A percentile compares a stretch with the other conserved stretches of the same genome.
These are phyloP conservation scores for Malthinus seriepunctatus DNA, from an alignment of 2,888 invertebrate genomes.

Conservation along the genomic window DNA sequence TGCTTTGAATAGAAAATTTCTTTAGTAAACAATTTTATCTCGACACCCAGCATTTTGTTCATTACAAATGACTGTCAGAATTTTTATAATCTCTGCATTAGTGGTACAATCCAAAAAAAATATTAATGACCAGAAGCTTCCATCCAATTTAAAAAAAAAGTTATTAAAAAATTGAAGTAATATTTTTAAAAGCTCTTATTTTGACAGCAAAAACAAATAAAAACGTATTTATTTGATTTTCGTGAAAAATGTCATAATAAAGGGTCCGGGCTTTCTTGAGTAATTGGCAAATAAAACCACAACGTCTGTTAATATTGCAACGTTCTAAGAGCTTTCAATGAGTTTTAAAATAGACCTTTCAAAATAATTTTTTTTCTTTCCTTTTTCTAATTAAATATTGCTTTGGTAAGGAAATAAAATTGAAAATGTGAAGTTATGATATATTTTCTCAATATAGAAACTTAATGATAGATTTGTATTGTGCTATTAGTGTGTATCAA, in stretches of 20 bases:
- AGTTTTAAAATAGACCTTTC: too few species aligned
- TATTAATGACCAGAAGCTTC: too few species aligned
- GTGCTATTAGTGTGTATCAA: too few species aligned
- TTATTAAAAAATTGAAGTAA: neutral
- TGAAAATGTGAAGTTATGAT: too few species aligned
- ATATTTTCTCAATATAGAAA: too few species aligned
- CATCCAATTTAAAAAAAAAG: too few species aligned
- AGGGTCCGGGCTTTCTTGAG: conserved; percentile 4
- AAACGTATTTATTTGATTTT: conserved; percentile 13
- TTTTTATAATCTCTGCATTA: conserved; percentile 8
- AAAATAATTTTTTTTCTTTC: too few species aligned
- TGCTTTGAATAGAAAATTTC: conserved; percentile 7
- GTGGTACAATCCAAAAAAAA: neutral
- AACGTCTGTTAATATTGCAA: conserved; percentile 10
- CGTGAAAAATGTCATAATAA: conserved; percentile 7
- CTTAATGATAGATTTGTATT: too few species aligned
- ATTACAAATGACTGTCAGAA: conserved; percentile 8
- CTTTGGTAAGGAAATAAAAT: too few species aligned
- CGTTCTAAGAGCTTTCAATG: neutral
- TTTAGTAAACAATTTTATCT: conserved; percentile 12
- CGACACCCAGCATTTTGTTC: conserved; percentile 7
- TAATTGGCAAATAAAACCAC: conserved; percentile 15
- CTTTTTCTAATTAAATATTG: too few species aligned
- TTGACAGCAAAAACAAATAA: conserved; percentile 12
- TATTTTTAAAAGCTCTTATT: conserved; percentile 4